Evolutionary conservation across 2,888 invertebrate genomes (phyloP).

Genomic region (Dinocampus coccinellae): DNA sequence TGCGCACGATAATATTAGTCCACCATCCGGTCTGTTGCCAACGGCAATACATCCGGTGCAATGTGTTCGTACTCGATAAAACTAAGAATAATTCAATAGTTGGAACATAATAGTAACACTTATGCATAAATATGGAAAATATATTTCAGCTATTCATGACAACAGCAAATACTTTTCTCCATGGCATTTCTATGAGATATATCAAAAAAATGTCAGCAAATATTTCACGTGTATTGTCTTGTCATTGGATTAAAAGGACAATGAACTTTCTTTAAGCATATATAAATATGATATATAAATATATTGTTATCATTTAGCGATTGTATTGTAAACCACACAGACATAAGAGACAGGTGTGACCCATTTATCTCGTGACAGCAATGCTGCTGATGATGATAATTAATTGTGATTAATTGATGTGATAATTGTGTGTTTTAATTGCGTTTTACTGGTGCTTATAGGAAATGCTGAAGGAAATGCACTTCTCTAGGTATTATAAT

Average conservation of each 20-base stretch:
- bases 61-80: not conserved
- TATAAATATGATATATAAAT: slow-evolving; percentile 9
- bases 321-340: slow-evolving; percentile 17
- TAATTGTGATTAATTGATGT: not conserved
- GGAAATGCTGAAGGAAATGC: no score
- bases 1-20: not conserved
- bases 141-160: not conserved
- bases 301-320: slow-evolving; percentile 45
- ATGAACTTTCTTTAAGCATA: slow-evolving; percentile 32
- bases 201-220: not conserved
- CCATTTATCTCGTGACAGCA: slow-evolving; percentile 40
- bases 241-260: slow-evolving; percentile 30
- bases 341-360: slow-evolving; percentile 46
- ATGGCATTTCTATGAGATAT: not conserved
- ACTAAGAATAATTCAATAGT: no score
- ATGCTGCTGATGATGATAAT: slow-evolving; percentile 4
- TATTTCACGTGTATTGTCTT: not conserved
- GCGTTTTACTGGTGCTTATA: not conserved
- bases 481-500: no score
- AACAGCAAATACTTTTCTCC: no score
- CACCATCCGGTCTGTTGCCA: not conserved
- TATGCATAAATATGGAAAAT: not conserved
- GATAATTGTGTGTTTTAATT: not conserved
- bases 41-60: not conserved
- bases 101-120: not conserved